Evolutionary conservation across 2,888 invertebrate species (phyloP), one percentile per base, ranked within the genome.

Genomic region (Diadromus collaris): DNA sequence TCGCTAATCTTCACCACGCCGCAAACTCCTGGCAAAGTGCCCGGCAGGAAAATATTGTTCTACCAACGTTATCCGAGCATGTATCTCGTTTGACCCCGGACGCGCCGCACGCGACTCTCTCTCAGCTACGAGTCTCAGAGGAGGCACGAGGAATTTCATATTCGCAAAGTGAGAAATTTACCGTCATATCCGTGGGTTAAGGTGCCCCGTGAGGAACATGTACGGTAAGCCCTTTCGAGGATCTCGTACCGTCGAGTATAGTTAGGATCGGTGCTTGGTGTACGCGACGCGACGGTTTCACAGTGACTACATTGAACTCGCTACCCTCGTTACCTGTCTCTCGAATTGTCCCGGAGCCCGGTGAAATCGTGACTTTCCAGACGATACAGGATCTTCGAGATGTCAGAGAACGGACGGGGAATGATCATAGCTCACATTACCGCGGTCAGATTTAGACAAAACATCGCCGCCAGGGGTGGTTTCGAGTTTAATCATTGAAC

Each of bases 1-100:
- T 85, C 85, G 86, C 86, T 88, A 88, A 88, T 88, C 86, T 87
- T 87, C 85, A 79, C 86, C 81, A 81, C 80, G 81, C 84, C 85
- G 83, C 86, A 81, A 85, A 83, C 82, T 83, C 79, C 83, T 87
- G 87, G 85, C 86, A 83, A 85, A 85, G 80, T 87, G 86, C 88
- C 87, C 83, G 58, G 79, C 79, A 79, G 72, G 79, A 85, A 87
- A 86, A 87, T 86, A 86, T 86, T 85, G 86, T 85, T 85, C 80
- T 78, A 69, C 84, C 82, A 81, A 78, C 82, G 79, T 83, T 85
- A 85, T 86, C 85, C 76, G 76, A 81, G 54, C 82, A 81, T 83
- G 83, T 83, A 85, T 85, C 84, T 65, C 68, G 71, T 79, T 68
- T 68, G 74, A 63, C 73, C 61, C 79, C 77, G 68, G 71, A 64